These are phyloP conservation scores for Beaufortia kweichowensis DNA, from an alignment of 2,113 vertebrate species.

Conservation along the genomic window DNA sequence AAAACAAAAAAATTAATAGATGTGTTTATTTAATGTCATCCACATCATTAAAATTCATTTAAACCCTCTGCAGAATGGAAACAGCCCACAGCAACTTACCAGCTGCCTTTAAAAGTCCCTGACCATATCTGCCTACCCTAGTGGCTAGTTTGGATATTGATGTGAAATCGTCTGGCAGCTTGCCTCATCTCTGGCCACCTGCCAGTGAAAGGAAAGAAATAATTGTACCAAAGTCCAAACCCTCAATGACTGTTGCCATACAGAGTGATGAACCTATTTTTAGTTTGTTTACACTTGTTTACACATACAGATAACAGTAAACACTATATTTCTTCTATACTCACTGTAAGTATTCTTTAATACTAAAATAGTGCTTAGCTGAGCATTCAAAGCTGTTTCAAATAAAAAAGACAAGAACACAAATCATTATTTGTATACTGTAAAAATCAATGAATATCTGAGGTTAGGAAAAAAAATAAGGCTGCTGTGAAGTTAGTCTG, in stretches of 20 bases:
- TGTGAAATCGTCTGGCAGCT: slow-evolving; percentile 68
- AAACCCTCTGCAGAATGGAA: slow-evolving; percentile 62
- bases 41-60: slow-evolving; percentile 75
- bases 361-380: slow-evolving; percentile 38
- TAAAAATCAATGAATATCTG: too few relatives aligned
- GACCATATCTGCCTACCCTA: slow-evolving; percentile 65
- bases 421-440: neutral
- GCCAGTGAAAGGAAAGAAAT: slow-evolving; percentile 68
- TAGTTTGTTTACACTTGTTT: slow-evolving; percentile 44
- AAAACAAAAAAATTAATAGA: slow-evolving; percentile 70
- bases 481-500: too few relatives aligned
- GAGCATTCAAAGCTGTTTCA: slow-evolving; percentile 39
- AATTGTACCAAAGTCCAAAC: slow-evolving; percentile 65
- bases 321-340: slow-evolving; percentile 46
- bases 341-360: slow-evolving; percentile 48
- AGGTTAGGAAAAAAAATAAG: too few relatives aligned
- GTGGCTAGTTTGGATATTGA: slow-evolving; percentile 74
- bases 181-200: slow-evolving; percentile 57
- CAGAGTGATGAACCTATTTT: slow-evolving; percentile 50
- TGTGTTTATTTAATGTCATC: slow-evolving; percentile 71
- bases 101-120: slow-evolving; percentile 72
- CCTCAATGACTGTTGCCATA: slow-evolving; percentile 50
- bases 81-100: slow-evolving; percentile 69
- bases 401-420: slow-evolving; percentile 6
- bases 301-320: slow-evolving; percentile 44